Percentiles rank a stretch among this genome's conserved stretches.
These are phyloP conservation scores for Corythoichthys haematopterus DNA, from an alignment of 2,113 vertebrate species.

Conservation along the genomic window DNA sequence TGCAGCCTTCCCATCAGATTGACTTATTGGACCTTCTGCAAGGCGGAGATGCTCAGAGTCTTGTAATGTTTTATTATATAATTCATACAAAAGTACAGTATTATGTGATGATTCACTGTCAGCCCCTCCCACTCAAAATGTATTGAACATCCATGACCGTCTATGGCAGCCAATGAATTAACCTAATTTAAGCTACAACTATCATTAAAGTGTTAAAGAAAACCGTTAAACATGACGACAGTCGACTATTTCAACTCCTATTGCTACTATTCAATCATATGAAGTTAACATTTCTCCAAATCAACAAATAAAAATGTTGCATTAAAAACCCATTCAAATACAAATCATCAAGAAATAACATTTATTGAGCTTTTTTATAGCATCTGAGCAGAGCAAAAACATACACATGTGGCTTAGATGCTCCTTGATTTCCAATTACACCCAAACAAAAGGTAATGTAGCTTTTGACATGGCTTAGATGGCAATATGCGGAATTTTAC, in stretches of 20 bases:
- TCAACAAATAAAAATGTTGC: too few species aligned
- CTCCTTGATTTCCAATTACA: background rate
- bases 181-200: too few species aligned
- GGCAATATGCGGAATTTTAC: too few species aligned
- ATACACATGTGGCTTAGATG: background rate
- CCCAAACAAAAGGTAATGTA: background rate
- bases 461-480: background rate
- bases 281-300: too few species aligned
- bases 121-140: too few species aligned
- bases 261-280: too few species aligned
- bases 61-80: constrained; percentile 27
- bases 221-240: too few species aligned
- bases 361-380: background rate
- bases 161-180: too few species aligned
- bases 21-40: constrained; percentile 44
- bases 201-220: too few species aligned
- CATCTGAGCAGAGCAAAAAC: background rate
- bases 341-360: background rate
- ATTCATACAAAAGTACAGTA: background rate
- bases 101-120: background rate
- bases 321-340: background rate
- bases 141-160: too few species aligned
- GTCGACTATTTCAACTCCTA: too few species aligned
- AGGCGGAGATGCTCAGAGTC: constrained; percentile 31
- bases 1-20: constrained; percentile 19